Conservation (phyloP, 1,140 invertebrate species). For the Platorchestia sp. region DNA sequence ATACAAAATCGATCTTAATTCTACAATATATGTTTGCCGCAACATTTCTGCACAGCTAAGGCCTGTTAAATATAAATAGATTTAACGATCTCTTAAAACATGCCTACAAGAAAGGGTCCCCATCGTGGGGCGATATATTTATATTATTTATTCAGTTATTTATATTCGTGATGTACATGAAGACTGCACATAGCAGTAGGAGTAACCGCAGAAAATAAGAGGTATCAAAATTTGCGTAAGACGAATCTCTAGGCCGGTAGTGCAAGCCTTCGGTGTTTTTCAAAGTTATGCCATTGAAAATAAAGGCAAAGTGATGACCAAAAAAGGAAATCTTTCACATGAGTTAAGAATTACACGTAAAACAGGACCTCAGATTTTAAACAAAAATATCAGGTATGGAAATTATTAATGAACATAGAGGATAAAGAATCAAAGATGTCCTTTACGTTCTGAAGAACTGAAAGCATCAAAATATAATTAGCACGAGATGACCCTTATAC, state of each 20-base stretch:
- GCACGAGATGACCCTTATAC: not conserved
- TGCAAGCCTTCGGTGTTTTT: too few relatives aligned
- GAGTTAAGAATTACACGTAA: too few relatives aligned
- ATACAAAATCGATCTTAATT: not conserved
- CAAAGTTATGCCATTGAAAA: too few relatives aligned
- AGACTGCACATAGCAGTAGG: not conserved
- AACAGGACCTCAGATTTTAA: too few relatives aligned
- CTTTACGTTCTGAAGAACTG: not conserved
- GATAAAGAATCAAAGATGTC: too few relatives aligned
- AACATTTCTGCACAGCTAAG: conserved; percentile 1
- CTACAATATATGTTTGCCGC: not conserved
- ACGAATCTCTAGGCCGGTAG: not conserved
- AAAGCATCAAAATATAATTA: not conserved
- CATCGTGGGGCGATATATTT: not conserved
- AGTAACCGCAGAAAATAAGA: not conserved
- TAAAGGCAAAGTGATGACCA: too few relatives aligned
- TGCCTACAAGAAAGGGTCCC: not conserved
- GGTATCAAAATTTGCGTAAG: not conserved
- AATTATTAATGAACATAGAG: too few relatives aligned
- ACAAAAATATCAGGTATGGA: too few relatives aligned
- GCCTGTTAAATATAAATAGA: conserved; percentile 1
- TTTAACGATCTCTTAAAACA: not conserved
- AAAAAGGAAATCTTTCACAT: too few relatives aligned
- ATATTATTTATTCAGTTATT: too few relatives aligned
- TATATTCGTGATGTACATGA: not conserved